A percentile compares a stretch with the other conserved stretches of the same genome.
phyloP scores from a whole-genome alignment of 1,140 invertebrate species.

The Tetranychus cinnabarinus region DNA sequence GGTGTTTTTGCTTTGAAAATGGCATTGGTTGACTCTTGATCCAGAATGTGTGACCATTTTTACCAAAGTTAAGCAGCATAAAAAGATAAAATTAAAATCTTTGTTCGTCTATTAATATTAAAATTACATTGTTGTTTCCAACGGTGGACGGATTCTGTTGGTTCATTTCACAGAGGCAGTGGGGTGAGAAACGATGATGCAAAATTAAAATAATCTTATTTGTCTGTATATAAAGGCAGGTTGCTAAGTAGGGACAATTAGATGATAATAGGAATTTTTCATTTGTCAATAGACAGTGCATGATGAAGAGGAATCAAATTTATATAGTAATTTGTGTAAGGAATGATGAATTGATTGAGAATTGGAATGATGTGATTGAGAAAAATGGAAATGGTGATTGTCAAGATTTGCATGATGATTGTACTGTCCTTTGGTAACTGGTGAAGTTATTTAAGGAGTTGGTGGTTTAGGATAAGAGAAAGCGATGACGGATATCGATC shows the following conservation, averaged over 20 bases:
- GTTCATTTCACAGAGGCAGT: background rate
- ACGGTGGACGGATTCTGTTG: constrained; percentile 3
- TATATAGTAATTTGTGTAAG: background rate
- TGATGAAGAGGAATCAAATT: background rate
- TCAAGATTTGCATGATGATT: background rate
- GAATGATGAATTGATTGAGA: background rate
- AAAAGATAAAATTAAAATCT: too few relatives aligned
- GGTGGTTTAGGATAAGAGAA: background rate
- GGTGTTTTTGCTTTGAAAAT: too few relatives aligned
- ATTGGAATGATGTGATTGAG: background rate
- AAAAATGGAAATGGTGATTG: background rate
- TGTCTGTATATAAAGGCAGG: constrained; percentile 7
- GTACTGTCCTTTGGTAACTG: background rate
- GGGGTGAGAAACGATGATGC: background rate
- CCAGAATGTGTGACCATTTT: too few relatives aligned
- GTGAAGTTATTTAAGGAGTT: background rate
- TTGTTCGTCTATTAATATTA: too few relatives aligned
- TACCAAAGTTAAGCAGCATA: too few relatives aligned
- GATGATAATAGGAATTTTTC: background rate
- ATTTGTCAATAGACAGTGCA: background rate
- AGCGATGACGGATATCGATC: too few relatives aligned
- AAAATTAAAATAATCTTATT: constrained; percentile 3
- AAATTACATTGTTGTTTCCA: background rate
- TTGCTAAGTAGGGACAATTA: constrained; percentile 5
- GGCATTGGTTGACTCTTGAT: too few relatives aligned